Evolutionary conservation across 2,888 invertebrate species (phyloP).

Genomic region (Pycnomerus fuliginosus): DNA sequence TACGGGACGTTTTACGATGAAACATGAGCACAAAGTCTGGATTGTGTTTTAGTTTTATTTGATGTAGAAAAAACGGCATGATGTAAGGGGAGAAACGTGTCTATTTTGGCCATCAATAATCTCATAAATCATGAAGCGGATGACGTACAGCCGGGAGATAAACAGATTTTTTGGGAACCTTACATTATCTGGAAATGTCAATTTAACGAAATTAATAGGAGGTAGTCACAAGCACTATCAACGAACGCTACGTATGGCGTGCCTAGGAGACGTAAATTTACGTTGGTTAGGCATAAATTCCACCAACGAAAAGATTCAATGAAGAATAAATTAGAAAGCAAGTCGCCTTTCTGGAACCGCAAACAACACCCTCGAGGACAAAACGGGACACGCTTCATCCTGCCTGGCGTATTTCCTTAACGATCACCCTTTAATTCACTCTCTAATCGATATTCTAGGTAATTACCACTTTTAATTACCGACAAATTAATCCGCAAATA

Average conservation of each 20-base stretch:
- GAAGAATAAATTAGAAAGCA: constrained; percentile 18
- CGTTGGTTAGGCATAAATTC: constrained; percentile 9
- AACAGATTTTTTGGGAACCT: constrained; percentile 28
- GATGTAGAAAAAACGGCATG: no score
- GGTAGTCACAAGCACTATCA: constrained; percentile 10
- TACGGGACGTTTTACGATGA: no score
- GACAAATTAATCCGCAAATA: constrained; percentile 20
- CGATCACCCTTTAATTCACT: constrained; percentile 8
- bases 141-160: constrained; percentile 33
- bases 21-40: no score
- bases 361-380: constrained; percentile 20
- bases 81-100: constrained; percentile 10
- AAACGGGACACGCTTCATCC: constrained; percentile 12
- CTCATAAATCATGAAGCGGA: constrained; percentile 33
- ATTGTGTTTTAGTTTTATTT: constrained; percentile 1
- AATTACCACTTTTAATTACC: constrained; percentile 25
- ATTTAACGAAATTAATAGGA: constrained; percentile 18
- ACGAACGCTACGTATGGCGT: constrained; percentile 7
- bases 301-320: constrained; percentile 15
- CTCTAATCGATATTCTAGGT: constrained; percentile 18
- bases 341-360: constrained; percentile 12
- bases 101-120: constrained; percentile 34
- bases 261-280: constrained; percentile 8
- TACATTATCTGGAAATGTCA: constrained; percentile 16
- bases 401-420: constrained; percentile 13